Evolutionary conservation across 1,140 invertebrate genomes (phyloP).

Genomic region (Grapholita molesta): DNA sequence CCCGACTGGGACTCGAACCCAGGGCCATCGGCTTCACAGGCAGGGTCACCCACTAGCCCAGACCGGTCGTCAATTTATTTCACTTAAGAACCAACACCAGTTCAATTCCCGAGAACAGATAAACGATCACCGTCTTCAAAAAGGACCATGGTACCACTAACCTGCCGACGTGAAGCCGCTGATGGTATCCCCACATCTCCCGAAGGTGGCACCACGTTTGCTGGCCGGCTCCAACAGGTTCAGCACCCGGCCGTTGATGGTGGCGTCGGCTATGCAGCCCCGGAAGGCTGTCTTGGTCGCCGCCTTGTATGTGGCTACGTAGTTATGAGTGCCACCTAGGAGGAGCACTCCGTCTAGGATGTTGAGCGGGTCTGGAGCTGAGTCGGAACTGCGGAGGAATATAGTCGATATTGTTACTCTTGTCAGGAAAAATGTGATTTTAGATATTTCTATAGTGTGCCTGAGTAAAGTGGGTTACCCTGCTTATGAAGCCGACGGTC

Average conservation of each 20-base stretch:
- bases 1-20: too few species aligned
- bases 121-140: too few species aligned
- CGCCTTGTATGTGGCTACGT: conserved; percentile 62
- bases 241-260: conserved; percentile 87
- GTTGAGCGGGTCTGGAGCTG: conserved; percentile 78
- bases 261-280: conserved; percentile 93
- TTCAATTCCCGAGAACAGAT: too few species aligned
- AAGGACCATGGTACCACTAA: conserved; percentile 20
- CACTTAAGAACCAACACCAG: too few species aligned
- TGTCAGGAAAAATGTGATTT: too few species aligned
- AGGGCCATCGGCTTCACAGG: too few species aligned
- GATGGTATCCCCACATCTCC: conserved; percentile 55
- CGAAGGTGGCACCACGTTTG: conserved; percentile 58
- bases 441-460: too few species aligned
- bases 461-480: too few species aligned
- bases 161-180: conserved; percentile 54
- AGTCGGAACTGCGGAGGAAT: conserved; percentile 69
- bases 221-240: conserved; percentile 81
- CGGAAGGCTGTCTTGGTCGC: conserved; percentile 79
- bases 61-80: too few species aligned
- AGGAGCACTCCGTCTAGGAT: conserved; percentile 85
- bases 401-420: too few species aligned
- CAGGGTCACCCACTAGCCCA: too few species aligned
- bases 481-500: too few species aligned
- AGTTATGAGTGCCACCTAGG: conserved; percentile 90